A percentile compares a stretch with the other conserved stretches of the same genome.
Conservation (phyloP, 2,888 invertebrate genomes). For the Lithophane semibrunnea region DNA sequence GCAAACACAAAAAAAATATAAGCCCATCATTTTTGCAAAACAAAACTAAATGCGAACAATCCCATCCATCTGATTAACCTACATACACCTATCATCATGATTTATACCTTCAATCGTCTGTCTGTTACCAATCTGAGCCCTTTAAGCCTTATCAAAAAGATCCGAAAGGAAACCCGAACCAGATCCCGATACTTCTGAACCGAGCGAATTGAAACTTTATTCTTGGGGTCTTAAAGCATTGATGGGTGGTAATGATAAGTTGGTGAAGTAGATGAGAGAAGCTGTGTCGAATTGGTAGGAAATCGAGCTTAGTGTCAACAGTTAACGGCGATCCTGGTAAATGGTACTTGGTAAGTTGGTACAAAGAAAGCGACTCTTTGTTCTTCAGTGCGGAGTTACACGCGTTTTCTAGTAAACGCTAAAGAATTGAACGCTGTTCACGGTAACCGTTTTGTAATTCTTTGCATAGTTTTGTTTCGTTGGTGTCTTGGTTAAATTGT, state of each 20-base stretch:
- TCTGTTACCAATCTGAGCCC: constrained; percentile 70
- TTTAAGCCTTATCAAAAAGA: constrained; percentile 77
- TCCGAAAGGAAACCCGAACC: constrained; percentile 74
- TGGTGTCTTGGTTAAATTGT: constrained; percentile 56
- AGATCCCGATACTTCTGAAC: constrained; percentile 21
- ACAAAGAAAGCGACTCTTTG: constrained; percentile 76
- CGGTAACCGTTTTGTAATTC: constrained; percentile 60
- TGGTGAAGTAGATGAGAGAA: constrained; percentile 80
- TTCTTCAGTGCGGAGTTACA: constrained; percentile 80
- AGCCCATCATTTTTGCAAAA: constrained; percentile 53
- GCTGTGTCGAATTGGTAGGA: constrained; percentile 84
- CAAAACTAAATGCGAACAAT: constrained; percentile 46
- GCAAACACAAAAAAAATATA: constrained; percentile 33
- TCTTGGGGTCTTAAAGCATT: constrained; percentile 44
- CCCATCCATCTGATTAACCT: constrained; percentile 63
- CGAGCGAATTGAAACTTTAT: constrained; percentile 68
- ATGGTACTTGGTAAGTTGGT: constrained; percentile 57
- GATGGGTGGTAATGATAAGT: constrained; percentile 50
- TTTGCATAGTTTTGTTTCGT: constrained; percentile 44
- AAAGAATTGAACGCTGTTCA: constrained; percentile 57
- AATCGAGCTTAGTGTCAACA: constrained; percentile 89
- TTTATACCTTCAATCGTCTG: constrained; percentile 70
- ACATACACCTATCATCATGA: constrained; percentile 70
- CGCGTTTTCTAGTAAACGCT: constrained; percentile 67
- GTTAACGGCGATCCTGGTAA: constrained; percentile 78